Evolutionary conservation across 2,113 vertebrate species (phyloP).

Genomic region (Lampris incognitus): DNA sequence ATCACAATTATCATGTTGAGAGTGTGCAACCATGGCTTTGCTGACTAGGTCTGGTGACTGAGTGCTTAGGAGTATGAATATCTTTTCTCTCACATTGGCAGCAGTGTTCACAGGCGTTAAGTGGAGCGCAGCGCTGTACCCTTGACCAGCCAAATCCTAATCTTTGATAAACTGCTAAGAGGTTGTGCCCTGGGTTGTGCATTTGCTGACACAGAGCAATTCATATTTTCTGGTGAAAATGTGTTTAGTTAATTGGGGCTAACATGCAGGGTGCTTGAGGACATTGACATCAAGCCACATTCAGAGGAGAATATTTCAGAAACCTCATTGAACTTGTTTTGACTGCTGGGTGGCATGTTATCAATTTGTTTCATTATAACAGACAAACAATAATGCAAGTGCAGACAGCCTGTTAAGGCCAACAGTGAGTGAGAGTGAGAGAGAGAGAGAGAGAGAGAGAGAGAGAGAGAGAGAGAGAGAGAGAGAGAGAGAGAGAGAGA

Average conservation of each 20-base stretch:
- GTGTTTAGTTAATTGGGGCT: conserved; percentile 68
- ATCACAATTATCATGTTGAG: conserved; percentile 24
- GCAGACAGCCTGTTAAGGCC: conserved; percentile 24
- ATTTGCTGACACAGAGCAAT: conserved; percentile 57
- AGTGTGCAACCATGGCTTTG: conserved; percentile 17
- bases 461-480: no score
- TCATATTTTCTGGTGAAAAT: conserved; percentile 62
- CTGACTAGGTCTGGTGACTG: conserved; percentile 20
- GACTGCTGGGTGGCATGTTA: conserved; percentile 61
- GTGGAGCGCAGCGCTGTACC: conserved; percentile 39
- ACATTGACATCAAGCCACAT: conserved; percentile 60
- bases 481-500: no score
- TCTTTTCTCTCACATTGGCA: conserved; percentile 39
- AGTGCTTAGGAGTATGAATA: conserved; percentile 32
- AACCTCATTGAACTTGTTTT: conserved; percentile 39
- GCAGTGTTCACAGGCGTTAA: conserved; percentile 39
- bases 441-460: no score
- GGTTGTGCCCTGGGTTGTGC: conserved; percentile 45
- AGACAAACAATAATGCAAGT: conserved; percentile 65
- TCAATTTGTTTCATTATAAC: conserved; percentile 70
- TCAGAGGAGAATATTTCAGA: conserved; percentile 33
- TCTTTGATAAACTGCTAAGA: conserved; percentile 59
- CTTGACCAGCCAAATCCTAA: conserved; percentile 73
- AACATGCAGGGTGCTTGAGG: conserved; percentile 57
- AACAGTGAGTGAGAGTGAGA: no score